Conservation (phyloP, 2,113 vertebrate species). For the Sula dactylatra region DNA sequence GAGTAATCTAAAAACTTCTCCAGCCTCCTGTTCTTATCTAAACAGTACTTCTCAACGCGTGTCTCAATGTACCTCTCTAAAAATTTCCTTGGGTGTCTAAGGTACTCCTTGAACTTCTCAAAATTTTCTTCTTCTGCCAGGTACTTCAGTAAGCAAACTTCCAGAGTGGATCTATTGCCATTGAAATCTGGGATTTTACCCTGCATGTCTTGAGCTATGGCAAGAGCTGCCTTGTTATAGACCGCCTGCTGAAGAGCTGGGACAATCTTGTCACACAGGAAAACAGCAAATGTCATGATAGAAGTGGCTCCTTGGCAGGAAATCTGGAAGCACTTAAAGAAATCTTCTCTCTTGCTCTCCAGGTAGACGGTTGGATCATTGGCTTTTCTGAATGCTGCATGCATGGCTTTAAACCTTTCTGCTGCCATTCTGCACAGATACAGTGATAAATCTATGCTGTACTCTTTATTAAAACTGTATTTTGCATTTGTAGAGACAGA, state of each 20-base stretch:
- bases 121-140: slow-evolving; percentile 75
- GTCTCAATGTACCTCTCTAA: slow-evolving; percentile 54
- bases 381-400: slow-evolving; percentile 29
- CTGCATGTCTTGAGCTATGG: slow-evolving; percentile 60
- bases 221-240: slow-evolving; percentile 40
- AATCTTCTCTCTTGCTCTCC: slow-evolving; percentile 64
- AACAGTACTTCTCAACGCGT: slow-evolving; percentile 29
- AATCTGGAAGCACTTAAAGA: not conserved
- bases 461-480: slow-evolving; percentile 17
- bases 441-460: slow-evolving; percentile 51
- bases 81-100: not conserved
- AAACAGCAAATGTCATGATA: slow-evolving; percentile 51
- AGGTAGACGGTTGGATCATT: slow-evolving; percentile 62
- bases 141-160: slow-evolving; percentile 71
- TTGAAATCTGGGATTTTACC: slow-evolving; percentile 51
- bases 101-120: slow-evolving; percentile 61
- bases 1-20: not conserved
- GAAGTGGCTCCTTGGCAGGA: slow-evolving; percentile 50
- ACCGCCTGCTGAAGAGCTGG: not conserved
- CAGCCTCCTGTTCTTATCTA: not conserved
- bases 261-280: slow-evolving; percentile 74
- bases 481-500: not conserved
- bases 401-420: slow-evolving; percentile 48
- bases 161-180: slow-evolving; percentile 71
- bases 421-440: slow-evolving; percentile 41